Evolutionary conservation across 2,113 vertebrate genomes (phyloP).

Genomic region (Gopherus evgoodei): DNA sequence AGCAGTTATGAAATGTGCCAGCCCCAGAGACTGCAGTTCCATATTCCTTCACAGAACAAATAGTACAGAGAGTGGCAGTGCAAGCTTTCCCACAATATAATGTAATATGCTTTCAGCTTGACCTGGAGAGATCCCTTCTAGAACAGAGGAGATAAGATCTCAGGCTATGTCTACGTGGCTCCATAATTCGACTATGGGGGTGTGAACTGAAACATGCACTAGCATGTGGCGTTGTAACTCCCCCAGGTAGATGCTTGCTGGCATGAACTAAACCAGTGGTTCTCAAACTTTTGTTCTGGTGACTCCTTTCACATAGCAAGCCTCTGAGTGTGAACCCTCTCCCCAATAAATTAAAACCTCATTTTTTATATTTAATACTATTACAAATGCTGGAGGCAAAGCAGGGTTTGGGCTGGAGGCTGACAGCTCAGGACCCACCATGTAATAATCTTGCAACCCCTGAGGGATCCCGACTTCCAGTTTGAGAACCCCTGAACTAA

Average conservation of each 20-base stretch:
- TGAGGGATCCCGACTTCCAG: no score
- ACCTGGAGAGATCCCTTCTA: neutral
- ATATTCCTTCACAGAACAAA: rapidly evolving
- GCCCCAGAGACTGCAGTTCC: neutral
- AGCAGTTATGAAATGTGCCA: neutral
- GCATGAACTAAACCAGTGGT: neutral
- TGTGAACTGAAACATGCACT: neutral
- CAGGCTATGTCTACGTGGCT: neutral
- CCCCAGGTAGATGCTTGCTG: neutral
- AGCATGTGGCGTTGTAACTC: neutral
- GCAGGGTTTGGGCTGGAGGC: no score
- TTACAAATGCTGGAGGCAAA: no score
- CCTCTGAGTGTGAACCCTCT: no score
- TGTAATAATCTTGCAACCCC: no score
- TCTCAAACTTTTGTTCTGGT: no score
- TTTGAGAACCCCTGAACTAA: neutral
- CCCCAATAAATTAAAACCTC: no score
- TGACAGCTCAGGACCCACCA: no score
- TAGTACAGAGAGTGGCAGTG: rapidly evolving
- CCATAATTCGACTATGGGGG: neutral
- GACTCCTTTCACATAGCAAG: no score
- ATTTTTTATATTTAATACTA: no score
- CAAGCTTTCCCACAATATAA: neutral
- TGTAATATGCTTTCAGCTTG: neutral
- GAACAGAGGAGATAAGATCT: neutral